These are phyloP conservation scores for Uropetala carovei DNA, from an alignment of 2,888 invertebrate genomes.

Conservation along the genomic window DNA sequence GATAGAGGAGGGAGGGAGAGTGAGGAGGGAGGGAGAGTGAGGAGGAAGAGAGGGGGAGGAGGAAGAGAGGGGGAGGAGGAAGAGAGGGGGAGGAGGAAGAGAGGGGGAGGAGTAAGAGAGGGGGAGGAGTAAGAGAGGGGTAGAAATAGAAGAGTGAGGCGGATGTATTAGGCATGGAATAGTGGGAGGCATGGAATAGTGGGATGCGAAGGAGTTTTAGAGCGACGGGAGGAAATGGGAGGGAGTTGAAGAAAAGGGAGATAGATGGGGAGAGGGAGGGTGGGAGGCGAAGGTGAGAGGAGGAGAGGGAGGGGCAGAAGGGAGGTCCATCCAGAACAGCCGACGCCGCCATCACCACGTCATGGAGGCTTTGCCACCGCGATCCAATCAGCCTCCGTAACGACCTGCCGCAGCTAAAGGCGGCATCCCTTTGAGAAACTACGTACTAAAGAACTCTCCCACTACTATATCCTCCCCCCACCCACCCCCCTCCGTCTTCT, in stretches of 20 bases:
- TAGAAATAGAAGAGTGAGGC: not conserved
- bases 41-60: too few species aligned
- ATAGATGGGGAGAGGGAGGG: not conserved
- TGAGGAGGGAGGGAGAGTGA: too few species aligned
- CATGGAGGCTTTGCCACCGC: conserved; percentile 42
- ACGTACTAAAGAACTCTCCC: conserved; percentile 34
- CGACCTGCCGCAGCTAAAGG: conserved; percentile 56
- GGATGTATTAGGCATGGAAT: conserved; percentile 48
- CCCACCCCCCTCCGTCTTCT: not conserved
- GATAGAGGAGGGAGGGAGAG: too few species aligned
- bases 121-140: too few species aligned
- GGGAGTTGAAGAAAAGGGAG: too few species aligned
- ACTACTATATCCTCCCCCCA: not conserved
- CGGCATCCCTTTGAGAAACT: conserved; percentile 61
- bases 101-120: too few species aligned
- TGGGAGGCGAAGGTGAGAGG: not conserved
- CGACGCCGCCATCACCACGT: conserved; percentile 40
- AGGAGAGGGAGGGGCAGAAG: not conserved
- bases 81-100: too few species aligned
- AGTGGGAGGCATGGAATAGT: not conserved
- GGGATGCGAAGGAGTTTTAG: too few species aligned
- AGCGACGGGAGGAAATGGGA: not conserved
- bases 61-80: too few species aligned
- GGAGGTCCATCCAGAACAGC: conserved; percentile 11
- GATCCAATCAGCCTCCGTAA: conserved; percentile 63